Base-by-base conservation (phyloP, 1,140 invertebrate genomes). In the Drosophila gunungcola region DNA sequence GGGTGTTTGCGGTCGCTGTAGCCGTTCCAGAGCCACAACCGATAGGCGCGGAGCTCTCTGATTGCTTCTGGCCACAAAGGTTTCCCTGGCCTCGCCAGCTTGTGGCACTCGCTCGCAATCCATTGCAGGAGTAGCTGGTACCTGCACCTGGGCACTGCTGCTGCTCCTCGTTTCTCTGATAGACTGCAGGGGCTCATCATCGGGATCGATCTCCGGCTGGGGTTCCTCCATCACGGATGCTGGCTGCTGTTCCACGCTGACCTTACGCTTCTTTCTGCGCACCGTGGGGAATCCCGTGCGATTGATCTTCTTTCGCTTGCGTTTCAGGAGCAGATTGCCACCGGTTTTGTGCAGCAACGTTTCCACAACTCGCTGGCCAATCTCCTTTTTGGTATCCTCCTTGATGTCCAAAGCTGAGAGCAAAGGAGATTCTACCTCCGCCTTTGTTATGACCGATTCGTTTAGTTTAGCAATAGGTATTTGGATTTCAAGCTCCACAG, bases 211-310 rank as follows among this genome's bases (percentile, higher is more conserved):
- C 16, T 21, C 43, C 34, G 52, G 62, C 10, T 27, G 29, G 2
- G 3, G 13, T 2, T 39, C 67, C 3, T 49, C 64, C 36, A 49
- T 12, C 10, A 32, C 16, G 12, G 29, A 29, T 10, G 58, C 21
- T n/a, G 49, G 46, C n/a, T 39, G 63, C 27, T 75, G 70, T 6
- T 78, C 84, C 12, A 74, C 55, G 43, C 49, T 91, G 21, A 91
- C 74, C 91, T 96, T 96, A 80, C 96, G 96, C 89, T 97, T 97
- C 90, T 97, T 98, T 78, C 96, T 96, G 78, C 97, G 97, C 13
- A 96, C 93, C 13, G 95, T 96, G 0, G 97, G 97, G 92, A 98
- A 98, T 6, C 97, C 97, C 10, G 97, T 98, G 75, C 96, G 94
- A 91, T 98, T 98, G 11, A 96, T 95, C 92, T 97, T 96, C 52